These are phyloP conservation scores for Mesorhabditis belari DNA, from an alignment of 2,888 invertebrate genomes.

Conservation along the genomic window DNA sequence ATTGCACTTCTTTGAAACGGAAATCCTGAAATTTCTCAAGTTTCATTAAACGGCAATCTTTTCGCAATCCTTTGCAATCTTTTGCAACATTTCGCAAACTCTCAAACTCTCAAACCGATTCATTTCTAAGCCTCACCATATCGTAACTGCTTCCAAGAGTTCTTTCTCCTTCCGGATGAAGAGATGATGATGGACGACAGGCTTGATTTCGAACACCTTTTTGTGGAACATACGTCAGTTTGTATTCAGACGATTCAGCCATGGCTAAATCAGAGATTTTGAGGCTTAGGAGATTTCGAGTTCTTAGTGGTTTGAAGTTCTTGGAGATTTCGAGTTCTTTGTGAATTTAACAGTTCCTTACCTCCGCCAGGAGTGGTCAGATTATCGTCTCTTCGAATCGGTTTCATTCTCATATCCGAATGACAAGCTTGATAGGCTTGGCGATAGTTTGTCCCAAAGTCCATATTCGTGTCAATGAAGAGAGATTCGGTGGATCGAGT, in stretches of 20 bases:
- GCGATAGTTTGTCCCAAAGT: not conserved
- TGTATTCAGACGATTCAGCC: not conserved
- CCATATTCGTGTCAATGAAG: not conserved
- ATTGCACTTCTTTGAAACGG: slow-evolving; percentile 22
- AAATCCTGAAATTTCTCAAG: slow-evolving; percentile 27
- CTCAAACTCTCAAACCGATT: no score
- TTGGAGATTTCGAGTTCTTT: no score
- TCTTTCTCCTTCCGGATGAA: slow-evolving; percentile 17
- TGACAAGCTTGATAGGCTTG: not conserved
- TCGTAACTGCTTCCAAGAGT: slow-evolving; percentile 20
- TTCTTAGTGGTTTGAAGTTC: no score
- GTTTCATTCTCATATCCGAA: not conserved
- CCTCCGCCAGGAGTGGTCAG: not conserved
- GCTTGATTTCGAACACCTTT: not conserved
- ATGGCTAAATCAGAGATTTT: not conserved
- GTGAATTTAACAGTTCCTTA: not conserved
- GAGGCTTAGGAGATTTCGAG: no score
- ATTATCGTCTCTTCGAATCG: not conserved
- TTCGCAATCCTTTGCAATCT: no score
- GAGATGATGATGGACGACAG: slow-evolving; percentile 24
- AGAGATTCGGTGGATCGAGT: not conserved
- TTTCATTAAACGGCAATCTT: not conserved
- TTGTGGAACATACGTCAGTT: not conserved
- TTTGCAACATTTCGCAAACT: no score
- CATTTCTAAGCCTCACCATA: slow-evolving; percentile 10